Evolutionary conservation across 2,113 vertebrate genomes (phyloP), one percentile per base, ranked within the genome.

Genomic region (Etheostoma spectabile): DNA sequence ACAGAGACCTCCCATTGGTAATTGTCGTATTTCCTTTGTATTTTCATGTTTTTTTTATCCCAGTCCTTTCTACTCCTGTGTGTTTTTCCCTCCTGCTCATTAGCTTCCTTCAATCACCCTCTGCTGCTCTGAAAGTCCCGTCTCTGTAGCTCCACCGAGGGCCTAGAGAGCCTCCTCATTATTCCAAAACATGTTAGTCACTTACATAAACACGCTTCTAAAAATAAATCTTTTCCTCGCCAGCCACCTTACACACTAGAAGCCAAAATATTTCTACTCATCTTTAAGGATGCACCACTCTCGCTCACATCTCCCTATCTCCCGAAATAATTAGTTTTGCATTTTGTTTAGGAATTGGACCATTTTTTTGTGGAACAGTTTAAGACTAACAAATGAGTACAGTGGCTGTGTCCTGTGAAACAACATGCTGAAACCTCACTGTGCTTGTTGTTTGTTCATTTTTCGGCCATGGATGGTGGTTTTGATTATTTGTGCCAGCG

Each of bases 181-280:
- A 94, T 94, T 92, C 92, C 86, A 90, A 89, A 91, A 91, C 91
- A 92, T 92, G 88, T 85, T 91, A 92, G 90, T 89, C 87, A 86
- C 94, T 95, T 94, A 92, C 88, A 81, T 91, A 94, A 94, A 93
- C 87, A 91, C 71, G 79, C 71, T 61, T 90, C 93, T 93, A 94
- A 90, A 94, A 94, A 94, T 94, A 94, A 81, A 87, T 68, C 55
- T 60, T 79, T 91, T 92, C 83, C 85, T 92, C 45, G 81, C 83
- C 85, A 88, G 83, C 82, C 88, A 88, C 83, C 86, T 89, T 78
- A 80, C 74, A 74, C 82, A 79, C 79, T 55, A 62, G 46, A 82
- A 85, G 87, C 84, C 82, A 77, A 89, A 85, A 88, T 75, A 88
- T 80, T 78, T 78, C 76, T 61, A 73, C 82, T 85, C 65, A 69